These are phyloP conservation scores for Ectemnius continuus DNA, from an alignment of 2,888 invertebrate genomes.

Conservation along the genomic window DNA sequence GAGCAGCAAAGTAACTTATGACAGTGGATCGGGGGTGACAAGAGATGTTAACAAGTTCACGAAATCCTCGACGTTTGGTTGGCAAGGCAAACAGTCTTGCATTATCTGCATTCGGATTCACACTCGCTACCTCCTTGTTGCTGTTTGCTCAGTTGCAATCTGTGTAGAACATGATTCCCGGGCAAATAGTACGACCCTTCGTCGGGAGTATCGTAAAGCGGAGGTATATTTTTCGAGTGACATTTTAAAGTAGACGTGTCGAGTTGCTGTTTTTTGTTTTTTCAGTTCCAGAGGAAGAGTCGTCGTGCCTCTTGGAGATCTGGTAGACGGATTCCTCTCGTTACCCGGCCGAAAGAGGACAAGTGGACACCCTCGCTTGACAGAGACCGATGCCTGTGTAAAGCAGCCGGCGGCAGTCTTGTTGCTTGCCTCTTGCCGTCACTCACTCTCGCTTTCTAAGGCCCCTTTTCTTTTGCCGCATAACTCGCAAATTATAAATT, in stretches of 20 bases:
- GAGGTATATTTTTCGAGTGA: not conserved
- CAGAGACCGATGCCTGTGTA: constrained; percentile 43
- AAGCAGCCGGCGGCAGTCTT: constrained; percentile 21
- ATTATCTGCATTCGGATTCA: not conserved
- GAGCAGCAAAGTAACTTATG: constrained; percentile 15
- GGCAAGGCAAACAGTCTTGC: constrained; percentile 46
- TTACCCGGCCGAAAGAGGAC: constrained; percentile 34
- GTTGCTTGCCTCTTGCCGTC: constrained; percentile 25
- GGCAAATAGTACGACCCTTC: too few species aligned
- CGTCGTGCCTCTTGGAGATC: constrained; percentile 19
- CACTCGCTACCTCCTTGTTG: too few species aligned
- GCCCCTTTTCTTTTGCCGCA: constrained; percentile 21
- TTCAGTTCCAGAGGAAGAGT: constrained; percentile 20
- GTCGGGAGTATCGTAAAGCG: not conserved
- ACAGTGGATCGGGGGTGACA: constrained; percentile 32
- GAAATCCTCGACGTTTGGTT: constrained; percentile 50
- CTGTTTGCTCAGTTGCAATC: too few species aligned
- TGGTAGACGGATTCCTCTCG: constrained; percentile 36
- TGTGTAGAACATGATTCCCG: too few species aligned
- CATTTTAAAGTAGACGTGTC: not conserved
- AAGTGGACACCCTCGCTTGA: constrained; percentile 32
- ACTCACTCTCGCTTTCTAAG: constrained; percentile 32
- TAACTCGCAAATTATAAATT: constrained; percentile 39
- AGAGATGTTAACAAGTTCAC: constrained; percentile 37
- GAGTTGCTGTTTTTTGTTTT: not conserved